These are phyloP conservation scores for Anoura caudifer DNA, from an alignment of 2,113 vertebrate species.

Conservation along the genomic window DNA sequence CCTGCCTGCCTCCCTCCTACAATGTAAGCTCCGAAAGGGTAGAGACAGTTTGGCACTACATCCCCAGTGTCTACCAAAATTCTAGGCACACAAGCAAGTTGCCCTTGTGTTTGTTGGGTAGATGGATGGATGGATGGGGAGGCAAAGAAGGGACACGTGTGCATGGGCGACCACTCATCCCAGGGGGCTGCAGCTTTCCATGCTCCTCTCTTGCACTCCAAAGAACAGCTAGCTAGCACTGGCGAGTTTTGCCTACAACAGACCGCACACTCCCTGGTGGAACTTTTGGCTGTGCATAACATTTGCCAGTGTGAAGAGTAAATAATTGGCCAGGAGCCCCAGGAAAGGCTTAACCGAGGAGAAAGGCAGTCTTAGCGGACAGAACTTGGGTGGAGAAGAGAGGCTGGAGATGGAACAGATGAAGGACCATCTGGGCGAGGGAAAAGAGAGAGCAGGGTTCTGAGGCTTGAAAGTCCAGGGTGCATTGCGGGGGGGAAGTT, in stretches of 20 bases:
- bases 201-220: not conserved
- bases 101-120: not conserved
- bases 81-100: not conserved
- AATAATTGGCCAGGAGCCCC: not conserved
- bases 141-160: not conserved
- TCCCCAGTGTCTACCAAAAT: not conserved
- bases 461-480: not conserved
- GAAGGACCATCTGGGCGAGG: not conserved
- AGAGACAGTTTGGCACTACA: not conserved
- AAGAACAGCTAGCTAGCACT: not conserved
- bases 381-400: not conserved
- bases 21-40: not conserved
- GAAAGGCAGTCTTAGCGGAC: not conserved
- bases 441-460: not conserved
- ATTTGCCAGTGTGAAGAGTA: not conserved
- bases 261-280: not conserved
- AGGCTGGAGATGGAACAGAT: not conserved
- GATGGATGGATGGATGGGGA: not conserved
- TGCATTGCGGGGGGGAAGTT: not conserved
- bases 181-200: not conserved
- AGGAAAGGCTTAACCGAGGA: not conserved
- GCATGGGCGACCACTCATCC: not conserved
- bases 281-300: not conserved
- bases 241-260: not conserved
- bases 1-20: not conserved